These are phyloP conservation scores for Lissonota sp. DNA, from an alignment of 2,888 invertebrate species.

Conservation along the genomic window DNA sequence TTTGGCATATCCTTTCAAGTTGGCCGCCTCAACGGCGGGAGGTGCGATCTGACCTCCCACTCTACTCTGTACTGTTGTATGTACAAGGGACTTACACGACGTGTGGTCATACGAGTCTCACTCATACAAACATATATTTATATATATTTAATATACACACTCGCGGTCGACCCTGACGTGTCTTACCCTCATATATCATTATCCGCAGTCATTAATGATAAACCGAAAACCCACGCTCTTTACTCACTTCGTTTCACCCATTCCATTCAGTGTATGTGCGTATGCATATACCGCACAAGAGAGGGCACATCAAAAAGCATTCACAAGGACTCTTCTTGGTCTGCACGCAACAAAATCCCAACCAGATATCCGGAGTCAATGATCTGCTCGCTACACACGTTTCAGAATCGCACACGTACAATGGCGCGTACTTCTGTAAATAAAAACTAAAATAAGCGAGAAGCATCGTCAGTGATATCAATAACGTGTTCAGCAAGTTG, in stretches of 20 bases:
- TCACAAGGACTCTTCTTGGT: too few species aligned
- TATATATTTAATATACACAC: slow-evolving; percentile 13
- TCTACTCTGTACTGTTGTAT: slow-evolving; percentile 40
- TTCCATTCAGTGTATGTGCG: slow-evolving; percentile 40
- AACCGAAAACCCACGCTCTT: slow-evolving; percentile 79
- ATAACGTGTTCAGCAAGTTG: slow-evolving; percentile 1
- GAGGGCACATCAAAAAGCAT: too few species aligned
- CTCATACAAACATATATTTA: slow-evolving; percentile 25
- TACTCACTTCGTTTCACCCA: slow-evolving; percentile 56
- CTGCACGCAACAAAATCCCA: too few species aligned
- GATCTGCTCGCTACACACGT: too few species aligned
- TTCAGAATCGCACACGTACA: too few species aligned
- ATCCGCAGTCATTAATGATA: slow-evolving; percentile 81
- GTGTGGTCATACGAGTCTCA: slow-evolving; percentile 51
- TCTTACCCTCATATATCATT: slow-evolving; percentile 80
- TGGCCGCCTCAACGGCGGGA: slow-evolving; percentile 80
- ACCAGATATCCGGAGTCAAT: too few species aligned
- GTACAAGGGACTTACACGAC: slow-evolving; percentile 30
- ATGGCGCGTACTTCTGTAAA: too few species aligned
- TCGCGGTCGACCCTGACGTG: slow-evolving; percentile 41
- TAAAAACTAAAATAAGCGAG: too few species aligned
- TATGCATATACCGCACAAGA: not conserved
- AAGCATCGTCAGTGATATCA: slow-evolving; percentile 18
- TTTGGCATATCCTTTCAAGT: slow-evolving; percentile 81
- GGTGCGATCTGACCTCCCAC: slow-evolving; percentile 72